These are phyloP conservation scores for Erynnis tages DNA, from an alignment of 2,888 invertebrate species.

Conservation along the genomic window DNA sequence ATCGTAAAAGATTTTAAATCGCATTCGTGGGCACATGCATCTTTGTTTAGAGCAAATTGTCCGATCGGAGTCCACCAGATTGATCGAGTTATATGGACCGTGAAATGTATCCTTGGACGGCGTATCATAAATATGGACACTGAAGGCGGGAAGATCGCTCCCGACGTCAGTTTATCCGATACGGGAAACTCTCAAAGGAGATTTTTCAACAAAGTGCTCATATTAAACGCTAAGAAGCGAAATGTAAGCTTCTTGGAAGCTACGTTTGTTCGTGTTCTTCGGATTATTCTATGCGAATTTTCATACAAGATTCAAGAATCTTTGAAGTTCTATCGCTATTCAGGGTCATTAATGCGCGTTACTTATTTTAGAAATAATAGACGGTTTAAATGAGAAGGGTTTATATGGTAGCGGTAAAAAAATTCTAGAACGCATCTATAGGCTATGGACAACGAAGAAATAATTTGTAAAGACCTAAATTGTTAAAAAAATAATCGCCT, in stretches of 20 bases:
- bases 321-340: too few relatives aligned
- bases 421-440: too few relatives aligned
- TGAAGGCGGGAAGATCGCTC: slow-evolving; percentile 11
- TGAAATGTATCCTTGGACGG: slow-evolving; percentile 19
- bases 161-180: slow-evolving; percentile 14
- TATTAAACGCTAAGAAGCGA: slow-evolving; percentile 4
- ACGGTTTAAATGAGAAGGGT: too few relatives aligned
- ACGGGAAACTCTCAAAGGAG: slow-evolving; percentile 11
- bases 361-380: too few relatives aligned
- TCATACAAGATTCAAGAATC: too few relatives aligned
- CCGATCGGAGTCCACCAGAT: slow-evolving; percentile 4
- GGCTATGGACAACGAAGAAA: too few relatives aligned
- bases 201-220: slow-evolving; percentile 11
- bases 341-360: too few relatives aligned
- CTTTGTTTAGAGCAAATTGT: slow-evolving; percentile 47
- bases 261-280: neutral
- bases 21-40: slow-evolving; percentile 41
- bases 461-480: too few relatives aligned
- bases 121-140: slow-evolving; percentile 24
- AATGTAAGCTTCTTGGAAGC: neutral
- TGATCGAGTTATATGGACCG: slow-evolving; percentile 24
- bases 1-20: slow-evolving; percentile 47
- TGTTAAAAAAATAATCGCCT: too few relatives aligned
- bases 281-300: neutral
- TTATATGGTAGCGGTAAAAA: too few relatives aligned